Conservation (phyloP, 2,797 vertebrate genomes). For the Lophius americanus region DNA sequence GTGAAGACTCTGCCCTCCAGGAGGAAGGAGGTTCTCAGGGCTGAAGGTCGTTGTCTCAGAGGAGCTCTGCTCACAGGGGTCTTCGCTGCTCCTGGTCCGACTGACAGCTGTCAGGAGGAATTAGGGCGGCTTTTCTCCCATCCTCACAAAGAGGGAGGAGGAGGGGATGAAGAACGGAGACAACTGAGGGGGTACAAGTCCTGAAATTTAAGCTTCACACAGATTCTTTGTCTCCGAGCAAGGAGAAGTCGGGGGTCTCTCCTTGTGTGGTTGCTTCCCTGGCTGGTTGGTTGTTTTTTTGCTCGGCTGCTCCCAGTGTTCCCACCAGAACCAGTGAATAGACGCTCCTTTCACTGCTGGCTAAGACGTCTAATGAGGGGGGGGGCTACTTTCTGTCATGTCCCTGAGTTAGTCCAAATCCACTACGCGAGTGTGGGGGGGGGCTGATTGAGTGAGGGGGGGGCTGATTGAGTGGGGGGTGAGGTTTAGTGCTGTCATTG, state of each 20-base stretch:
- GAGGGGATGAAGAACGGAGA: constrained; percentile 24
- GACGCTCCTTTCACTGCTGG: constrained; percentile 45
- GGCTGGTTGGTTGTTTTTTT: constrained; percentile 48
- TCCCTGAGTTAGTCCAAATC: background rate
- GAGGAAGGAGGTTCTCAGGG: too few relatives aligned
- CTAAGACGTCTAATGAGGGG: constrained; percentile 68
- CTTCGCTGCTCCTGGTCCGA: constrained; percentile 14
- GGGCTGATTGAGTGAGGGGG: background rate
- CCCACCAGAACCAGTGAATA: constrained; percentile 61
- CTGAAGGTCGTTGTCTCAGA: too few relatives aligned
- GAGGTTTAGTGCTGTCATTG: too few relatives aligned
- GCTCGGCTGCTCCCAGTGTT: constrained; percentile 55
- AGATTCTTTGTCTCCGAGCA: constrained; percentile 49
- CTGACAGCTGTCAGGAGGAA: constrained; percentile 53
- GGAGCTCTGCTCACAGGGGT: background rate
- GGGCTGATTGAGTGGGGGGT: background rate
- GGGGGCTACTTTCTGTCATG: constrained; percentile 54
- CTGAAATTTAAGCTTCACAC: constrained; percentile 43
- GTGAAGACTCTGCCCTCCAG: too few relatives aligned
- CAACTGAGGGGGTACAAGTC: constrained; percentile 10
- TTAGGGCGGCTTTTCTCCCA: constrained; percentile 32
- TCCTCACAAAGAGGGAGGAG: constrained; percentile 26
- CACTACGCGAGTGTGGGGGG: constrained; percentile 12
- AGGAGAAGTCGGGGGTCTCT: constrained; percentile 11
- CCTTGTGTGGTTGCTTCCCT: constrained; percentile 25